phyloP scores from a whole-genome alignment of 2,113 vertebrate genomes.

The Hemiprocne comata region DNA sequence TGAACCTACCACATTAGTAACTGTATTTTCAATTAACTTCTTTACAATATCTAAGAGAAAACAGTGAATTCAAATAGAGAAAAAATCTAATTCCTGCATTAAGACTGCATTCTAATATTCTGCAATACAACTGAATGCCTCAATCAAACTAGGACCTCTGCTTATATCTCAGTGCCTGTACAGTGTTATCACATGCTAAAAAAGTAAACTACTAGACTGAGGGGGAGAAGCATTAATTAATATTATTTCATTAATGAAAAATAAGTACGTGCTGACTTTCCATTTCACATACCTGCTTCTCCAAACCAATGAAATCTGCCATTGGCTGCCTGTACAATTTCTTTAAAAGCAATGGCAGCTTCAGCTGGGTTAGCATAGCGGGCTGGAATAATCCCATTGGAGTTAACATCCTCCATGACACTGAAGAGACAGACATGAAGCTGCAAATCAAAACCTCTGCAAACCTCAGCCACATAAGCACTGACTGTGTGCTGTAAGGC shows the following conservation, averaged over 20 bases:
- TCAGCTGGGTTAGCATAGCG: constrained; percentile 53
- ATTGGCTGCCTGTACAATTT: constrained; percentile 43
- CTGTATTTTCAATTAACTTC: not conserved
- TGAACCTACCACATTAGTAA: not conserved
- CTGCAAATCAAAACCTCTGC: constrained; percentile 65
- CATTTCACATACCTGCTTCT: constrained; percentile 74
- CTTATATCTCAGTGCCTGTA: not conserved
- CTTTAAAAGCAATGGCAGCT: constrained; percentile 55
- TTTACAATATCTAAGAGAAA: not conserved
- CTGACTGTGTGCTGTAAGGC: constrained; percentile 59
- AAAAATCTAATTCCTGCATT: not conserved
- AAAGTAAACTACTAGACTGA: not conserved
- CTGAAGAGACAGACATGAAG: constrained; percentile 82
- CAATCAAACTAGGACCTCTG: not conserved
- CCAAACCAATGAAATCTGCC: constrained; percentile 87
- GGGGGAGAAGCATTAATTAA: not conserved
- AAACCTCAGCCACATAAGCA: constrained; percentile 76
- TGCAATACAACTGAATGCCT: not conserved
- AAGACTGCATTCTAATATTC: not conserved
- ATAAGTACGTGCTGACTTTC: not conserved
- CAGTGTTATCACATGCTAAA: not conserved
- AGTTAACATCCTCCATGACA: not conserved
- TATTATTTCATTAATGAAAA: not conserved
- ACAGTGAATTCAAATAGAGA: not conserved
- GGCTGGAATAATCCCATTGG: constrained; percentile 1